phyloP scores from a whole-genome alignment of 2,797 vertebrate genomes.

The Ceryle rudis region DNA sequence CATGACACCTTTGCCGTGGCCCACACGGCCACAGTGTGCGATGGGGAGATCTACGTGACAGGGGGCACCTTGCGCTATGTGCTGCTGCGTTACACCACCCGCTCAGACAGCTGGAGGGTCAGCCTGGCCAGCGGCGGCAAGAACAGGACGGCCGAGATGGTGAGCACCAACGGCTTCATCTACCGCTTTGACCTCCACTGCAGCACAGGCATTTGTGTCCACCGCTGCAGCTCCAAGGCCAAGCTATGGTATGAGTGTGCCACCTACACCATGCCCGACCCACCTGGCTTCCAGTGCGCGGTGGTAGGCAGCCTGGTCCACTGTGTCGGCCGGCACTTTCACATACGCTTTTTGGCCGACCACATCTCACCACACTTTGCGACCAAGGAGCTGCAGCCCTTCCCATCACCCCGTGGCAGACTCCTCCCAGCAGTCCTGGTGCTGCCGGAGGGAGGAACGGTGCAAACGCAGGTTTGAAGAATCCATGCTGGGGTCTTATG shows the following conservation, averaged over 20 bases:
- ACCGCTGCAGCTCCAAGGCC: constrained; percentile 87
- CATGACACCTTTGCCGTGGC: constrained; percentile 91
- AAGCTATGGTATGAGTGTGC: constrained; percentile 91
- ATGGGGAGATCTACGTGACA: constrained; percentile 88
- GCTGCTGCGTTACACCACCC: constrained; percentile 85
- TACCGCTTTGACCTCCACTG: constrained; percentile 91
- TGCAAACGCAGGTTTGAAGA: constrained; percentile 82
- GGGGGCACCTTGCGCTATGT: constrained; percentile 89
- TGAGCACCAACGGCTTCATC: constrained; percentile 83
- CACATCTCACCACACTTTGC: constrained; percentile 87
- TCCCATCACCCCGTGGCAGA: constrained; percentile 83
- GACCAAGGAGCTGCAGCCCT: constrained; percentile 79
- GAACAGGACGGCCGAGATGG: constrained; percentile 87
- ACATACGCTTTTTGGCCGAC: constrained; percentile 86
- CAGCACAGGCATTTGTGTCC: constrained; percentile 81
- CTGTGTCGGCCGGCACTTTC: constrained; percentile 85
- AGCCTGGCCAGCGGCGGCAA: constrained; percentile 75
- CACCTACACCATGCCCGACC: constrained; percentile 62
- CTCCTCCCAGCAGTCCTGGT: constrained; percentile 87
- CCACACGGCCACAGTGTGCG: constrained; percentile 86
- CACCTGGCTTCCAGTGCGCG: constrained; percentile 84
- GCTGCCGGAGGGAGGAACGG: constrained; percentile 76
- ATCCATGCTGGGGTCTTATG: fast-evolving
- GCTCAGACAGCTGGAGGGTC: constrained; percentile 82
- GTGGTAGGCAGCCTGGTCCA: constrained; percentile 82